A percentile compares a stretch with the other conserved stretches of the same genome.
phyloP scores from a whole-genome alignment of 2,113 vertebrate species.

The Rhinichthys klamathensis region DNA sequence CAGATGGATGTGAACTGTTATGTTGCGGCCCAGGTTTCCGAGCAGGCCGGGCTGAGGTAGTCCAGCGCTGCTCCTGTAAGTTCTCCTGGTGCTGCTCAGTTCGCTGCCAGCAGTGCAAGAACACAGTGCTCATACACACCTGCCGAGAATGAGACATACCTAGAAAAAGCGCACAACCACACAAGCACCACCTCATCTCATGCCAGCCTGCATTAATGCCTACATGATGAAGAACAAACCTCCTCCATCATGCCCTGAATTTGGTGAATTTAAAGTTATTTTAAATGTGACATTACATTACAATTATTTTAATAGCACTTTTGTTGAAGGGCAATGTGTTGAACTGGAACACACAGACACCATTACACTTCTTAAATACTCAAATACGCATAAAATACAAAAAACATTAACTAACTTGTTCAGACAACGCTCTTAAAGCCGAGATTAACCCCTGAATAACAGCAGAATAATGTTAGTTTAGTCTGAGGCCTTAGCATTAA shows the following conservation, averaged over 20 bases:
- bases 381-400: constrained; percentile 14
- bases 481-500: constrained; percentile 32
- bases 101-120: constrained; percentile 77
- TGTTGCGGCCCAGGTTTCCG: constrained; percentile 77
- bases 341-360: constrained; percentile 37
- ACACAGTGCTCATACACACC: constrained; percentile 75
- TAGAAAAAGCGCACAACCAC: not conserved
- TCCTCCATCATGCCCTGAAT: not conserved
- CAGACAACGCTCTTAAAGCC: constrained; percentile 73
- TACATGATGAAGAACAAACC: not conserved
- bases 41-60: constrained; percentile 71
- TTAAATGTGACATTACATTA: not conserved
- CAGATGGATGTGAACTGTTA: constrained; percentile 76
- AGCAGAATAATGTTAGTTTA: constrained; percentile 62
- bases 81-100: constrained; percentile 81
- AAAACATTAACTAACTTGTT: constrained; percentile 47
- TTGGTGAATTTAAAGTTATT: not conserved
- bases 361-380: not conserved
- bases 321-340: not conserved
- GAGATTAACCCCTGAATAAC: constrained; percentile 65
- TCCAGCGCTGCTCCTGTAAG: constrained; percentile 78
- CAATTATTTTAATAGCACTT: not conserved
- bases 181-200: constrained; percentile 5
- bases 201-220: not conserved
- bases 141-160: constrained; percentile 65